Evolutionary conservation across 2,797 vertebrate genomes (phyloP).

Genomic region (Mormyrops boulengeri): DNA sequence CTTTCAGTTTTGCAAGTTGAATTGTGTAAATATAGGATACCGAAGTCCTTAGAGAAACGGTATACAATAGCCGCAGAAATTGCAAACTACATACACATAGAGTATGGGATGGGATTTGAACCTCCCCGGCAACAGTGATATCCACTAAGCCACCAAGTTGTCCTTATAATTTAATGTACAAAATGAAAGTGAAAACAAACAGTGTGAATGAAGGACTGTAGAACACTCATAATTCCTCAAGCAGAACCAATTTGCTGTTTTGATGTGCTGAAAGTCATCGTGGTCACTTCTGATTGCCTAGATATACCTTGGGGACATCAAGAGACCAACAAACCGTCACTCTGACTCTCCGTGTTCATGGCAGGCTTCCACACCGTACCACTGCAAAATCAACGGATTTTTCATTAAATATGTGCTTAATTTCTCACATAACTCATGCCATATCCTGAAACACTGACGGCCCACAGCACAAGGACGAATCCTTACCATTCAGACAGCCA

Average conservation of each 20-base stretch:
- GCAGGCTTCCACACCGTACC: neutral
- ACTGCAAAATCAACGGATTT: neutral
- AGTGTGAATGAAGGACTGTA: neutral
- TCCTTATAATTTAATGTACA: neutral
- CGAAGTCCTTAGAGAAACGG: neutral
- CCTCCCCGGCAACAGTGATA: neutral
- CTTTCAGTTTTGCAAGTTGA: neutral
- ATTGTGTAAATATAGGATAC: neutral
- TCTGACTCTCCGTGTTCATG: neutral
- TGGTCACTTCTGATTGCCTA: neutral
- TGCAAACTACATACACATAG: neutral
- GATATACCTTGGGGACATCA: neutral
- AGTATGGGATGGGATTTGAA: neutral
- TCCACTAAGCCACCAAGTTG: neutral
- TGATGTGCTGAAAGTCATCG: constrained; percentile 4
- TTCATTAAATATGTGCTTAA: neutral
- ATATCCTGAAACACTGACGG: neutral
- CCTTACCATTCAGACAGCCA: neutral
- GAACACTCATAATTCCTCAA: neutral
- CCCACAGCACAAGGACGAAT: neutral
- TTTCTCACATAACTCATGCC: neutral
- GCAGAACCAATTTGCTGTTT: neutral
- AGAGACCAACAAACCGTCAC: neutral
- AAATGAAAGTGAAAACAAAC: neutral
- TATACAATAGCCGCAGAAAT: neutral